Evolutionary conservation across 2,113 vertebrate genomes (phyloP).

Genomic region (Syngnathoides biaculeatus): DNA sequence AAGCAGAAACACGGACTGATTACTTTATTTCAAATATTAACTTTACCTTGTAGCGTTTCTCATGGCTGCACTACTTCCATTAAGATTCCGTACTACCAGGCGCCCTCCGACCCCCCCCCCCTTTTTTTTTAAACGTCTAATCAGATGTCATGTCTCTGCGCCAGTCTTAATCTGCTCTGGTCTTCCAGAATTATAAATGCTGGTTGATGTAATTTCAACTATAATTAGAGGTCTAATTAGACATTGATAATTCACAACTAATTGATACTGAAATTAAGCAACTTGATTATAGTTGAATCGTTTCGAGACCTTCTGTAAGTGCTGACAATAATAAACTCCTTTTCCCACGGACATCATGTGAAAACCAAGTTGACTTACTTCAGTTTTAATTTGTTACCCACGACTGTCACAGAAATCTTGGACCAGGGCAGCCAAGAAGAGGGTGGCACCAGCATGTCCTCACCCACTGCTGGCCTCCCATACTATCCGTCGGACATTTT

Average conservation of each 20-base stretch:
- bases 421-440: slow-evolving; percentile 36
- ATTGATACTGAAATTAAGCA: not conserved
- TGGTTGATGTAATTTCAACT: no score
- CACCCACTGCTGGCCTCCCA: slow-evolving; percentile 68
- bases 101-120: no score
- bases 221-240: no score
- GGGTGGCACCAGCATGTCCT: slow-evolving; percentile 74
- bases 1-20: no score
- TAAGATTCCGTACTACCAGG: no score
- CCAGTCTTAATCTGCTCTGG: not conserved
- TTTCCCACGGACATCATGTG: slow-evolving; percentile 14
- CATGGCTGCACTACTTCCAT: no score
- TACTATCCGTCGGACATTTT: slow-evolving; percentile 72
- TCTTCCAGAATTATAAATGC: not conserved
- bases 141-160: no score
- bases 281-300: no score
- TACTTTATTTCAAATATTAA: no score
- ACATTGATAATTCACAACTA: not conserved
- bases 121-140: no score
- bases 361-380: slow-evolving; percentile 43
- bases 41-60: no score
- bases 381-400: slow-evolving; percentile 39
- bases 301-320: not conserved
- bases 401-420: slow-evolving; percentile 32
- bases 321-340: not conserved